Evolutionary conservation across 2,113 vertebrate species (phyloP).

Genomic region (Bufo bufo): DNA sequence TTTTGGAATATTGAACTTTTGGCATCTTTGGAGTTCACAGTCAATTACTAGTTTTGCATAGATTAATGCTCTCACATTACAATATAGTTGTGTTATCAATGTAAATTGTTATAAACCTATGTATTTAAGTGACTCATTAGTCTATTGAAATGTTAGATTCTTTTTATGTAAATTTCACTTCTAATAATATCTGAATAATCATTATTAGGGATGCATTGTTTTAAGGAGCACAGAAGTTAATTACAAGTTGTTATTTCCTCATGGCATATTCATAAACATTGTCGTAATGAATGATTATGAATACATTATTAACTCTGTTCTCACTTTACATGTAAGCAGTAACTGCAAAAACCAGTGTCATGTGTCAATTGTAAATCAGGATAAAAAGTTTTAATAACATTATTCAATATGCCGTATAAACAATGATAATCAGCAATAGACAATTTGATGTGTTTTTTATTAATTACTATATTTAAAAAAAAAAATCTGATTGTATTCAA

Average conservation of each 20-base stretch:
- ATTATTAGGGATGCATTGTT: neutral
- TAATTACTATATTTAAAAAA: neutral
- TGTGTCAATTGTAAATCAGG: slow-evolving; percentile 32
- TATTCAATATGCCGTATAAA: neutral
- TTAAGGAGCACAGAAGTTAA: slow-evolving; percentile 5
- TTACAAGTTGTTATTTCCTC: slow-evolving; percentile 13
- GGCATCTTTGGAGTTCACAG: too few relatives aligned
- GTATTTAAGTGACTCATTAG: neutral
- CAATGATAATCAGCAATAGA: neutral
- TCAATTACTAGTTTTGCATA: too few relatives aligned
- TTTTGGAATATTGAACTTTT: too few relatives aligned
- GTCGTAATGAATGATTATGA: neutral
- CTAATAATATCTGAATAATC: neutral
- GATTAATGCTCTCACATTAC: too few relatives aligned
- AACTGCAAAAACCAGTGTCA: neutral
- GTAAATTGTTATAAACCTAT: neutral
- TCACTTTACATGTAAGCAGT: neutral
- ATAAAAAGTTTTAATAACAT: slow-evolving; percentile 13
- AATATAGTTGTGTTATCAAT: too few relatives aligned
- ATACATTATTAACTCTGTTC: neutral
- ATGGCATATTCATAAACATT: neutral
- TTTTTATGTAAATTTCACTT: slow-evolving; percentile 2
- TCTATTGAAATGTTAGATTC: neutral
- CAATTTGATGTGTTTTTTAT: neutral
- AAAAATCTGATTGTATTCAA: neutral